These are phyloP conservation scores for Hermaeophaga mercurialis DNA, from an alignment of 2,888 invertebrate species.

Conservation along the genomic window DNA sequence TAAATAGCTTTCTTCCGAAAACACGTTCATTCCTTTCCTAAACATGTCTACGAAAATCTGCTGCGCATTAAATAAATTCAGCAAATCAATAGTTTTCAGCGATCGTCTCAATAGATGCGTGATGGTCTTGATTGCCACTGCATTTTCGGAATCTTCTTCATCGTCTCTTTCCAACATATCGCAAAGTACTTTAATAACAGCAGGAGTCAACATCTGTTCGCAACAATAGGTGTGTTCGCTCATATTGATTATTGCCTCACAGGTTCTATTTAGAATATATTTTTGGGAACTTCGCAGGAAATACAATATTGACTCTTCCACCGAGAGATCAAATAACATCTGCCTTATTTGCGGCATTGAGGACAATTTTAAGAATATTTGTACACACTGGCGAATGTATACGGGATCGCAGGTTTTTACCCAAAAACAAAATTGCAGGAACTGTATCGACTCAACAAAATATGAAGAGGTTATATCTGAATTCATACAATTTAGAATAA, in stretches of 20 bases:
- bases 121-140: slow-evolving; percentile 45
- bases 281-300: slow-evolving; percentile 44
- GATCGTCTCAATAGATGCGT: slow-evolving; percentile 43
- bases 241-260: slow-evolving; percentile 47
- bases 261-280: slow-evolving; percentile 43
- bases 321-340: slow-evolving; percentile 47
- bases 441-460: slow-evolving; percentile 47
- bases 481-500: slow-evolving; percentile 45
- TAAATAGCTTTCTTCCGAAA: slow-evolving; percentile 37
- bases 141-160: slow-evolving; percentile 44
- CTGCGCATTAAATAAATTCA: slow-evolving; percentile 38
- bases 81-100: slow-evolving; percentile 39
- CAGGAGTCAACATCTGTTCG: slow-evolving; percentile 46
- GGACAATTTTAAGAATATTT: slow-evolving; percentile 43
- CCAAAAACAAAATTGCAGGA: slow-evolving; percentile 48
- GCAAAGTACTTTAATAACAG: slow-evolving; percentile 41
- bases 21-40: slow-evolving; percentile 31
- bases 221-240: slow-evolving; percentile 49
- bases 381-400: slow-evolving; percentile 36
- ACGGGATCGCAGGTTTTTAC: slow-evolving; percentile 43
- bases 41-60: slow-evolving; percentile 42
- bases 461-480: slow-evolving; percentile 43
- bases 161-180: slow-evolving; percentile 40
- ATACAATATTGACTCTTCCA: slow-evolving; percentile 47
- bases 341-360: slow-evolving; percentile 44